A percentile compares a stretch with the other conserved stretches of the same genome.
These are phyloP conservation scores for Cerceris ruficornis DNA, from an alignment of 2,888 invertebrate genomes.

Conservation along the genomic window DNA sequence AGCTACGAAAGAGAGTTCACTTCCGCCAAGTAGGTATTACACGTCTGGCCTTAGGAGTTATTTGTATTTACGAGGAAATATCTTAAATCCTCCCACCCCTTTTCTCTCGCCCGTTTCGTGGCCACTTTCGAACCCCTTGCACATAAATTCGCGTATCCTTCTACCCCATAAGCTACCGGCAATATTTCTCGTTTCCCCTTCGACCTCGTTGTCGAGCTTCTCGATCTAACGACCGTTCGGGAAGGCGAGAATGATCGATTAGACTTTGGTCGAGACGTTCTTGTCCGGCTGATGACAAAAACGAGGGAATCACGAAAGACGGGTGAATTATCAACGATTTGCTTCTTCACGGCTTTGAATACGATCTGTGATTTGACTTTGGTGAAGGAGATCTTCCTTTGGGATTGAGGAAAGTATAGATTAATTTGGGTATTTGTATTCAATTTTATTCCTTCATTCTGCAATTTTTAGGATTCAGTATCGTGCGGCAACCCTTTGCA, in stretches of 20 bases:
- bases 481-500: no score
- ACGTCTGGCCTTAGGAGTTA: constrained; percentile 25
- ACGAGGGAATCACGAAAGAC: no score
- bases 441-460: no score
- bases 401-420: no score
- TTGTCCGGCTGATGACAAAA: no score
- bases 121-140: constrained; percentile 27
- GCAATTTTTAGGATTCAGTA: no score
- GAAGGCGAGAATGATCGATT: constrained; percentile 36
- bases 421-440: no score
- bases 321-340: no score
- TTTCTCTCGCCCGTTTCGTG: constrained; percentile 30
- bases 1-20: neutral
- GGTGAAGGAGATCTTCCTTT: no score
- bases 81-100: constrained; percentile 17
- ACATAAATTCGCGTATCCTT: constrained; percentile 62
- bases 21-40: neutral
- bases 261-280: constrained; percentile 13
- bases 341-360: no score
- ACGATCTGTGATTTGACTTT: no score
- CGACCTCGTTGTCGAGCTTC: constrained; percentile 27
- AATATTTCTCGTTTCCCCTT: constrained; percentile 50
- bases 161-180: constrained; percentile 53
- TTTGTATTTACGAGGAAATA: constrained; percentile 57
- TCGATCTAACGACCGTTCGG: constrained; percentile 38